Evolutionary conservation across 1,140 invertebrate genomes (phyloP), one percentile per base, ranked within the genome.

Genomic region (Danaus melanippus): DNA sequence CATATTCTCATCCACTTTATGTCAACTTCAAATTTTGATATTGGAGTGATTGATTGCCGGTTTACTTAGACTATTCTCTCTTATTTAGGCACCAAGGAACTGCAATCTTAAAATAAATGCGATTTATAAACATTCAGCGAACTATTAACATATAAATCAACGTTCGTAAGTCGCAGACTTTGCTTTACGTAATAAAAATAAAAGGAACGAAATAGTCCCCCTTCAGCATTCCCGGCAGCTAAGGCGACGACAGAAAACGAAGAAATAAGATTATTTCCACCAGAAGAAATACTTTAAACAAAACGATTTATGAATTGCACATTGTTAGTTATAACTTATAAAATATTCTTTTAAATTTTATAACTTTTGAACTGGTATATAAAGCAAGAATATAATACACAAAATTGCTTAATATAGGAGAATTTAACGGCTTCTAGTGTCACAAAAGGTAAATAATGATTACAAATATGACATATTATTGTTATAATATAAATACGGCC

Each of bases 11-110:
- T 84, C 74, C 69, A 84, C 70, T 82, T 78, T 78, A 66, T 76
- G 74, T 82, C 77, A 76, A 82, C 75, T 76, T 79, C 71, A 74
- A 82, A 80, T 79, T 81, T 78, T 82, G 79, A 82, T 82, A 78
- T 57, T 32, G 63, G 60, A 47, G 69, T 82, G 81, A 84, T 84
- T 70, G 79, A 84, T 84, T 67, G 60, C 66, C 52, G 52, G 32
- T 49, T 49, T 49, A 47, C 56, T 45, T 53, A 49, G 42, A 55
- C 53, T 45, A 45, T 46, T 54, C 41, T 45, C 55, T 42, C 45
- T 32, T 56, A 71, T 57, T 64, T 12, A 42, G 57, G 54, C 61
- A 46, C 55, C 53, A 60, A 67, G 48, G 59, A 65, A 59, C 43
- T 15, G 9, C 12, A 43, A 48, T 32, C 49, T 45, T 54, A 56